Conservation (phyloP, 2,888 invertebrate genomes). For the Plutella xylostella region DNA sequence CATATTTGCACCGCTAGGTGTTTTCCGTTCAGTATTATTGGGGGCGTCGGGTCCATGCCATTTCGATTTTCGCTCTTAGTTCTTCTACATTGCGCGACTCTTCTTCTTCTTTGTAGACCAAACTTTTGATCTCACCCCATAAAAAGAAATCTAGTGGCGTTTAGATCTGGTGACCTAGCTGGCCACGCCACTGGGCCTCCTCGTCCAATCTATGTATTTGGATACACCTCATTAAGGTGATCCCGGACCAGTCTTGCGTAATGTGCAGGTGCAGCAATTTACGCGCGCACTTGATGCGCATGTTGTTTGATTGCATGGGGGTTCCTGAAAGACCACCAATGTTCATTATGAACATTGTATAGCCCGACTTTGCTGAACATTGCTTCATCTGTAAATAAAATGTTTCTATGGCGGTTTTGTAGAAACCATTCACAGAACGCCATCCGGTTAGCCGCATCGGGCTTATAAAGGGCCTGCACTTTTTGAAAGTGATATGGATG, state of each 20-base stretch:
- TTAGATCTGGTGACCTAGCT: too few species aligned
- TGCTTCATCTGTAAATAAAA: not conserved
- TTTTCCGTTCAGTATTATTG: slow-evolving; percentile 14
- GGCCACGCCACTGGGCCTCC: too few species aligned
- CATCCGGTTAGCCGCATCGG: not conserved
- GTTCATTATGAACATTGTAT: not conserved
- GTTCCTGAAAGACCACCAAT: not conserved
- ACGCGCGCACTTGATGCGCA: not conserved
- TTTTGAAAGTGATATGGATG: not conserved
- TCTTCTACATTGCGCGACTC: too few species aligned
- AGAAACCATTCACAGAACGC: not conserved
- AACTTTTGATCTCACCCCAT: too few species aligned
- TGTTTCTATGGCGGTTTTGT: not conserved
- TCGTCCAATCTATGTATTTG: too few species aligned
- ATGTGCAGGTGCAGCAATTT: too few species aligned
- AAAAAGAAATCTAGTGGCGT: too few species aligned
- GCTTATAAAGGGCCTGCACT: not conserved
- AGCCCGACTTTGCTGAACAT: not conserved
- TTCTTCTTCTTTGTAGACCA: too few species aligned
- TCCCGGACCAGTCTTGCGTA: too few species aligned
- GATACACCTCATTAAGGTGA: too few species aligned
- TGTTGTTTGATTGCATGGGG: not conserved
- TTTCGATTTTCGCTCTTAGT: too few species aligned
- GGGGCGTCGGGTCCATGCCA: not conserved
- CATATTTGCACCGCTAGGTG: slow-evolving; percentile 76